Base-by-base conservation (phyloP, 2,797 vertebrate species). In the Tangara arthus region DNA sequence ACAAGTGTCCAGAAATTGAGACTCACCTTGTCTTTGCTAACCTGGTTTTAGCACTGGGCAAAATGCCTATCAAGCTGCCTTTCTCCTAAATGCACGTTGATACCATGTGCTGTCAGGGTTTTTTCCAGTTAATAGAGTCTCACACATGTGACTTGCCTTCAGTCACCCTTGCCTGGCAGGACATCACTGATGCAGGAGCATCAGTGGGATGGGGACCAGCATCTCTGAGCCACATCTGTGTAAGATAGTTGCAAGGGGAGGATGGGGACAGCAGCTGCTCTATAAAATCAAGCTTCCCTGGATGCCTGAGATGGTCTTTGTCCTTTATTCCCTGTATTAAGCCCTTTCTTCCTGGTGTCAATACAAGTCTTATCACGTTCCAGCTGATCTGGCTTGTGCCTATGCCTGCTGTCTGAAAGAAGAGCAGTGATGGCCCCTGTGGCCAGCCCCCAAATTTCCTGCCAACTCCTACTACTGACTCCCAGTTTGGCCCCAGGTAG, bases 401-500 rank as follows among this genome's bases (percentile, higher is more conserved):
- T 2, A 3, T 23, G 9, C 20, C 35, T 70, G 11, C 15, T 78
- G 22, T 30, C 30, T 61, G 6, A 82, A n/a, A 35, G n/a, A 55
- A 60, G 8, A 7, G 6, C 18, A 19, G 0, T 5, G 47, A 17
- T 44, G 8, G 6, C 16, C 28, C 27, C 11, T 12, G 1, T 1
- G 35, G 8, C 32, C 46, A 72, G 46, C 4, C 47, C n/a, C 35
- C 12, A 76, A 37, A 69, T n/a, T 4, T 53, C 15, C 44, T 78
- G 27, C 19, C 37, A 53, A 0, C 23, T 79, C 34, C 55, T 60
- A 21, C 15, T 60, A 3, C 4, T 52, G 26, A 16, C 32, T 56
- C 16, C 19, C 7, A 2, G 14, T 37, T 41, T 18, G 5, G 39
- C 26, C 32, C 15, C 13, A 5, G 1, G 27, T 8, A 55, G 17